Conservation (phyloP, 1,140 invertebrate genomes). For the Meloidogyne hapla region DNA sequence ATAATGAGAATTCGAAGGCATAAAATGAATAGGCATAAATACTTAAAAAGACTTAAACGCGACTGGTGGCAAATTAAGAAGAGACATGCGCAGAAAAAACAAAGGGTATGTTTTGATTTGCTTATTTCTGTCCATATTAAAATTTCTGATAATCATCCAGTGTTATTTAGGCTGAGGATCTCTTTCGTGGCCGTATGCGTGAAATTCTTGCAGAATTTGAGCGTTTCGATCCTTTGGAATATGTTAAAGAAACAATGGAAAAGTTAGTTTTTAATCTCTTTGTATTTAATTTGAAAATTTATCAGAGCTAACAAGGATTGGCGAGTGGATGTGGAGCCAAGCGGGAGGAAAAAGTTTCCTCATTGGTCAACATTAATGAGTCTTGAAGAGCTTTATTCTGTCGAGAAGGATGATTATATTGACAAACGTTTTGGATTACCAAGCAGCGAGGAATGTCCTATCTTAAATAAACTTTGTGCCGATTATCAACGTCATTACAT, state of each 20-base stretch:
- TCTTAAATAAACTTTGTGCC: slow-evolving; percentile 44
- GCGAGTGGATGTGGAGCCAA: slow-evolving; percentile 46
- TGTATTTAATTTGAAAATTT: neutral
- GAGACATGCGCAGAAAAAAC: slow-evolving; percentile 55
- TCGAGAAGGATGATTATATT: slow-evolving; percentile 51
- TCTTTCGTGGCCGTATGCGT: slow-evolving; percentile 55
- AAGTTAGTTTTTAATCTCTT: neutral
- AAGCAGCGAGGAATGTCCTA: slow-evolving; percentile 35
- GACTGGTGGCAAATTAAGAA: slow-evolving; percentile 60
- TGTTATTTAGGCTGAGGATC: slow-evolving; percentile 50
- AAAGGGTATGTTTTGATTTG: slow-evolving; percentile 39
- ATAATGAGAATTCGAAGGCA: slow-evolving; percentile 41
- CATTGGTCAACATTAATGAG: slow-evolving; percentile 60
- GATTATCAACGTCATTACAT: slow-evolving; percentile 49
- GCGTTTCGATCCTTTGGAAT: slow-evolving; percentile 54
- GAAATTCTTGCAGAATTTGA: slow-evolving; percentile 50
- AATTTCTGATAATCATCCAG: slow-evolving; percentile 28
- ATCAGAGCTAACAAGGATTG: slow-evolving; percentile 56
- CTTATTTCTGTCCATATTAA: neutral
- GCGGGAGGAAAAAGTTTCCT: slow-evolving; percentile 55
- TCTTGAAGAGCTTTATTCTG: slow-evolving; percentile 56
- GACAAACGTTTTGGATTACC: slow-evolving; percentile 55
- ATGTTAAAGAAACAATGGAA: slow-evolving; percentile 55
- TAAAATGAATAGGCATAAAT: slow-evolving; percentile 63
- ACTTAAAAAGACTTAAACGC: slow-evolving; percentile 54